These are phyloP conservation scores for Podarcis cretensis DNA, from an alignment of 2,113 vertebrate genomes.

Conservation along the genomic window DNA sequence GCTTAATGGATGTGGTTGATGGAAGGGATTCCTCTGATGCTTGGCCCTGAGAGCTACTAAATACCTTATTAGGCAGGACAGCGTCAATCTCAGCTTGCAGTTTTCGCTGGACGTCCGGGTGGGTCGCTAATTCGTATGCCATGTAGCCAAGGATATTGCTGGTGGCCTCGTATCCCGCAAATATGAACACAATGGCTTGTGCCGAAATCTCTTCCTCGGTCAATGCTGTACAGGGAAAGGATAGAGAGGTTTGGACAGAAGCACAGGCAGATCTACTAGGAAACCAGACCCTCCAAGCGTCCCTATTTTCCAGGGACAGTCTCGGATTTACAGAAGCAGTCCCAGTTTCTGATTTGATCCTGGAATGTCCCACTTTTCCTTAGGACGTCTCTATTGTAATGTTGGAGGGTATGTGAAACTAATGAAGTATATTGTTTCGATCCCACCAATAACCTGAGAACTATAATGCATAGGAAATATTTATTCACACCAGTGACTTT, in stretches of 20 bases:
- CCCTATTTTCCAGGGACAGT: too few relatives aligned
- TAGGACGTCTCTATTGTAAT: too few relatives aligned
- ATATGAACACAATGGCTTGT: slow-evolving; percentile 82
- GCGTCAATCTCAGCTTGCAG: slow-evolving; percentile 81
- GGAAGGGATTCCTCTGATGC: not conserved
- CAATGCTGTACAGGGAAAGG: slow-evolving; percentile 72
- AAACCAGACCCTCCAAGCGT: too few relatives aligned
- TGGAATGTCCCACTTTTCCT: too few relatives aligned
- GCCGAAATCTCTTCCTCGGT: slow-evolving; percentile 78
- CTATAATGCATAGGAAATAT: too few relatives aligned
- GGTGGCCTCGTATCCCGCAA: slow-evolving; percentile 84
- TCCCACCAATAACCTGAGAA: too few relatives aligned
- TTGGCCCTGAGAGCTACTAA: fast-evolving
- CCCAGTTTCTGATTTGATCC: too few relatives aligned
- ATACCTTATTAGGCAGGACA: slow-evolving; percentile 80
- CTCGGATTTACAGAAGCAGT: too few relatives aligned
- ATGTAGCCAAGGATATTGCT: slow-evolving; percentile 72
- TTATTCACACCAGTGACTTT: too few relatives aligned
- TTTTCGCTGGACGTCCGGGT: slow-evolving; percentile 76
- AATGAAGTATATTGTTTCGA: too few relatives aligned
- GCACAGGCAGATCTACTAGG: too few relatives aligned
- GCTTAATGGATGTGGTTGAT: not conserved
- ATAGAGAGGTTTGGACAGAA: not conserved
- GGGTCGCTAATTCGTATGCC: slow-evolving; percentile 74
- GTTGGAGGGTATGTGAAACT: too few relatives aligned